Evolutionary conservation across 2,797 vertebrate genomes (phyloP).

Genomic region (Enteromius viviparus): DNA sequence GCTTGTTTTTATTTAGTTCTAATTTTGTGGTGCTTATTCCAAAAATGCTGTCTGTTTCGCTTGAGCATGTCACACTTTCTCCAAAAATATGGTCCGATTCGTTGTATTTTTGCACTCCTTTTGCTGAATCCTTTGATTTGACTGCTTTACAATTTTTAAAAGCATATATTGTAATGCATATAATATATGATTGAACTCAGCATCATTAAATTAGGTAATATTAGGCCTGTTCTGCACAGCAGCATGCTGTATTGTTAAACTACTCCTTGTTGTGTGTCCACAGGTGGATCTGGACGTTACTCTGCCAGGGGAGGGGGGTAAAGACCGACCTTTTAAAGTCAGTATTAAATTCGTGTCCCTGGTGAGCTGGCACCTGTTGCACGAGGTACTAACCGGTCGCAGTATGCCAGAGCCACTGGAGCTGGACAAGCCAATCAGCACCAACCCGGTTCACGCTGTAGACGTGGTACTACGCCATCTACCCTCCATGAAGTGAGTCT

Average conservation of each 20-base stretch:
- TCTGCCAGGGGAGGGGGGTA: constrained; percentile 98
- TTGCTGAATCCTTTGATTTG: not conserved
- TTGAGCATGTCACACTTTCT: not conserved
- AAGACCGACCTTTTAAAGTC: constrained; percentile 98
- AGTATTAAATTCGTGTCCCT: constrained; percentile 97
- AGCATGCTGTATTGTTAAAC: not conserved
- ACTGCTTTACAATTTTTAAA: not conserved
- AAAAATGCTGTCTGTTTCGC: not conserved
- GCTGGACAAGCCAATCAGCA: constrained; percentile 99
- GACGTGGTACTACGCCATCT: constrained; percentile 98
- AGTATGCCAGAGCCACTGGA: constrained; percentile 96
- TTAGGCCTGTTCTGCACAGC: not conserved
- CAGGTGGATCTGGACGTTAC: constrained; percentile 99
- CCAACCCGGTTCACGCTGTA: constrained; percentile 99
- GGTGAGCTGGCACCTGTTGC: constrained; percentile 99
- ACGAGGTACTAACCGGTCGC: constrained; percentile 96
- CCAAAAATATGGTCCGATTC: not conserved
- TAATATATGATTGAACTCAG: not conserved
- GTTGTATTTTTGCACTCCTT: not conserved
- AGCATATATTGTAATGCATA: too few relatives aligned
- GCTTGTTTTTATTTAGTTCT: not conserved
- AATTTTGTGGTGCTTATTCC: not conserved
- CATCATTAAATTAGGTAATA: not conserved
- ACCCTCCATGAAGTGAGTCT: constrained; percentile 96
- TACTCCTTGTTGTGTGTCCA: not conserved